phyloP scores from a whole-genome alignment of 2,113 vertebrate genomes.

The Rallus limicola region DNA sequence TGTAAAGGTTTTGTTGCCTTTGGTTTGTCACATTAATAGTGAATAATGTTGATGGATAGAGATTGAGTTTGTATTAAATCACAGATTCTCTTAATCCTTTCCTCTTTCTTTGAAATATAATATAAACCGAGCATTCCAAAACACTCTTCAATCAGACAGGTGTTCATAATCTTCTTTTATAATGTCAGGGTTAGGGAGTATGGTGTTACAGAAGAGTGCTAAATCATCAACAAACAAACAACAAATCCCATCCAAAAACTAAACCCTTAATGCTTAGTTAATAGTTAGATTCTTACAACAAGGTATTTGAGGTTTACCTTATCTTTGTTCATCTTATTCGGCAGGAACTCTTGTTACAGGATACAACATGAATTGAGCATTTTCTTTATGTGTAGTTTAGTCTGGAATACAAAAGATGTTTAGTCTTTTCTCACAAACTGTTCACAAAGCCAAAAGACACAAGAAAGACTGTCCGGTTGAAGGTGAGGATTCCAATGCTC shows the following conservation, averaged over 20 bases:
- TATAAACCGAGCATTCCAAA: conserved; percentile 17
- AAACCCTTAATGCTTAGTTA: background rate
- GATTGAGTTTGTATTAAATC: background rate
- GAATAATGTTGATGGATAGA: background rate
- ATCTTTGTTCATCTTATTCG: background rate
- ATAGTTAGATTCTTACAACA: background rate
- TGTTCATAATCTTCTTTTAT: background rate
- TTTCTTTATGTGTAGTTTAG: background rate
- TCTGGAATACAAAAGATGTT: background rate
- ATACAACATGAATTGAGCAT: background rate
- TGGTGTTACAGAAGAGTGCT: background rate
- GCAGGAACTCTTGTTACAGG: background rate
- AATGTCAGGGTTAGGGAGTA: background rate
- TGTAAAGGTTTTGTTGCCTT: conserved; percentile 3
- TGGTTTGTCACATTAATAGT: background rate
- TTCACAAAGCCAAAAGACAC: background rate
- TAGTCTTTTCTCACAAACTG: background rate
- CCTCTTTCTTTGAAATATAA: conserved; percentile 36
- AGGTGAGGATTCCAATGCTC: background rate
- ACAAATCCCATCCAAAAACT: background rate
- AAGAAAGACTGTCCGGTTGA: background rate
- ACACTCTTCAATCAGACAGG: background rate
- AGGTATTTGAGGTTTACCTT: background rate
- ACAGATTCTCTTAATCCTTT: background rate
- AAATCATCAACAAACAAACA: background rate